Base-by-base conservation (phyloP, 2,797 vertebrate genomes). In the Dromococcyx pavoninus region DNA sequence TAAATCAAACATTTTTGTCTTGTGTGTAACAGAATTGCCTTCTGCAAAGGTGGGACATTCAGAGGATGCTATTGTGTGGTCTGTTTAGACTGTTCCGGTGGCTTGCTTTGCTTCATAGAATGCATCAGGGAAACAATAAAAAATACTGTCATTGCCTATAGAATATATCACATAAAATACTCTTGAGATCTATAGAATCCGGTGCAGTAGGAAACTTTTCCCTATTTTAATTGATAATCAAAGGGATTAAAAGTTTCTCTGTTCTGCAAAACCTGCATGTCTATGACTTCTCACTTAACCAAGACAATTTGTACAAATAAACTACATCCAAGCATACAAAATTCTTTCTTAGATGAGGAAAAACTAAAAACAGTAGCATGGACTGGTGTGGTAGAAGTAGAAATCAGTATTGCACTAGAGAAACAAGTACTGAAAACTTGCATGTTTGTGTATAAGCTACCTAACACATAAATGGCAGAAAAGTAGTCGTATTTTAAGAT, bases 11-110 rank as follows among this genome's bases (percentile, higher is more conserved):
- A 1, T 25, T 85, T 82, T 58, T 60, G 22, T 64, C 13, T 71
- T 5, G 1, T 2, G 37, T 43, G 27, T 46, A 48, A 28, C 30
- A 67, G 60, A 64, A 54, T 7, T 58, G 27, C 19, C 17, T 72
- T 61, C 61, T 80, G 27, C 25, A 50, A 18, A 21, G 17, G 22
- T 54, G 44, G 10, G 7, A 4, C 71, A 8, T 58, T 32, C 2
- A 0, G 12, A 64, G 27, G 23, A 24, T 51, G 5, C 17, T 35
- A 6, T 13, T n/a, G 2, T 19, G 23, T 46, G 27, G 21, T 13
- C 18, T 35, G 2, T 21, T 11, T 27, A 51, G 11, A 27, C 27
- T 44, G 73, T 8, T 15, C 6, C 8, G 33, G 32, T 6, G 32
- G 3, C 46, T 17, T 76, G 4, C 19, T 50, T 66, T 71, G 10